These are phyloP conservation scores for Heliconius hortense DNA, from an alignment of 2,888 invertebrate genomes.

Conservation along the genomic window DNA sequence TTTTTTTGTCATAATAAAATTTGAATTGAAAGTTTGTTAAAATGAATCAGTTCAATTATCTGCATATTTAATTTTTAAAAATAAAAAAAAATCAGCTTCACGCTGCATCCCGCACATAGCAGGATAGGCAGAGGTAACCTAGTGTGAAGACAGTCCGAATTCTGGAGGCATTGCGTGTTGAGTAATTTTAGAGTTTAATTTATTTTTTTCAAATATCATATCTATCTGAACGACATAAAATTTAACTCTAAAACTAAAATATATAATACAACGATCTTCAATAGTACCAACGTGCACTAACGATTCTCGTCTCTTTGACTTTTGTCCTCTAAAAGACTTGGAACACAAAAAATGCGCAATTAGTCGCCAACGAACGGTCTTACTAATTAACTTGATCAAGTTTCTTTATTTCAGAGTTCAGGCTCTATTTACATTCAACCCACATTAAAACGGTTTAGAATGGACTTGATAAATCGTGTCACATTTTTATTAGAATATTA, in stretches of 20 bases:
- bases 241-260: not conserved
- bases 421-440: constrained; percentile 57
- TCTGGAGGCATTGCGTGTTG: too few species aligned
- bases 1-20: too few species aligned
- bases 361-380: constrained; percentile 71
- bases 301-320: constrained; percentile 59
- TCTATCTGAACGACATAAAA: not conserved
- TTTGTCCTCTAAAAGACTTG: constrained; percentile 62
- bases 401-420: constrained; percentile 62
- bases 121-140: too few species aligned
- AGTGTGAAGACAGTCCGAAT: too few species aligned
- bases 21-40: too few species aligned
- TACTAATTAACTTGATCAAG: constrained; percentile 75
- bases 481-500: constrained; percentile 7
- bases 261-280: constrained; percentile 4
- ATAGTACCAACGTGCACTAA: constrained; percentile 16
- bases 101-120: too few species aligned
- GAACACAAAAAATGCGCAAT: constrained; percentile 68
- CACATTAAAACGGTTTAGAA: constrained; percentile 44
- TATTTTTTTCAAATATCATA: too few species aligned
- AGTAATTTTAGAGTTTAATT: too few species aligned
- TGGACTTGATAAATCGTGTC: constrained; percentile 30
- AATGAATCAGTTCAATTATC: too few species aligned
- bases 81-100: too few species aligned
- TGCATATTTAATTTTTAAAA: too few species aligned